phyloP scores from a whole-genome alignment of 2,888 invertebrate species.

The Volucella inflata region DNA sequence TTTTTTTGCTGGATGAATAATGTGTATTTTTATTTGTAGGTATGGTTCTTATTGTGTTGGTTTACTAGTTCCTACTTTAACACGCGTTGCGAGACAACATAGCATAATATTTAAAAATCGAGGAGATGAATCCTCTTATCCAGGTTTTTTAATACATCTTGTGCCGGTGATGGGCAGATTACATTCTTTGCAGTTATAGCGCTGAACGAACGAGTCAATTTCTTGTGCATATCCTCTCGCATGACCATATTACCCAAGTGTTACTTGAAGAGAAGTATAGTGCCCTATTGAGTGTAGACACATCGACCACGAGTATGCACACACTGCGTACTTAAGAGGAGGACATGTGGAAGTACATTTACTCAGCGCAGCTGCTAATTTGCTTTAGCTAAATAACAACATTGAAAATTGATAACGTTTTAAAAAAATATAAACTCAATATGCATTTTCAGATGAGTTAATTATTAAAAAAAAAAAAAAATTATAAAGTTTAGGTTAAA shows the following conservation, averaged over 20 bases:
- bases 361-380: constrained; percentile 66
- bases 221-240: constrained; percentile 54
- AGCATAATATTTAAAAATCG: constrained; percentile 42
- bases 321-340: constrained; percentile 45
- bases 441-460: constrained; percentile 60
- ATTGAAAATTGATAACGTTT: constrained; percentile 74
- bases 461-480: constrained; percentile 19
- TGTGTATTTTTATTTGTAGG: constrained; percentile 49
- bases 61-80: constrained; percentile 41
- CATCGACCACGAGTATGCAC: constrained; percentile 36
- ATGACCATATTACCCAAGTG: constrained; percentile 34
- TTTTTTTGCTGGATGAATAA: constrained; percentile 68
- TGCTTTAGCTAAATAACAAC: constrained; percentile 71
- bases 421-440: constrained; percentile 61
- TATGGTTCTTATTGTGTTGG: constrained; percentile 53
- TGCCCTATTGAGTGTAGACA: constrained; percentile 30
- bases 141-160: constrained; percentile 38
- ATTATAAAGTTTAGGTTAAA: constrained; percentile 16
- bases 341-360: constrained; percentile 41
- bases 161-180: constrained; percentile 32
- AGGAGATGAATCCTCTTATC: constrained; percentile 39
- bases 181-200: constrained; percentile 54
- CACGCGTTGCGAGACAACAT: constrained; percentile 29
- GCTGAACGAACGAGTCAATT: constrained; percentile 46
- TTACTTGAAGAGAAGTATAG: constrained; percentile 26